These are phyloP conservation scores for Tetheella fluctuosa DNA, from an alignment of 2,888 invertebrate genomes.

Conservation along the genomic window DNA sequence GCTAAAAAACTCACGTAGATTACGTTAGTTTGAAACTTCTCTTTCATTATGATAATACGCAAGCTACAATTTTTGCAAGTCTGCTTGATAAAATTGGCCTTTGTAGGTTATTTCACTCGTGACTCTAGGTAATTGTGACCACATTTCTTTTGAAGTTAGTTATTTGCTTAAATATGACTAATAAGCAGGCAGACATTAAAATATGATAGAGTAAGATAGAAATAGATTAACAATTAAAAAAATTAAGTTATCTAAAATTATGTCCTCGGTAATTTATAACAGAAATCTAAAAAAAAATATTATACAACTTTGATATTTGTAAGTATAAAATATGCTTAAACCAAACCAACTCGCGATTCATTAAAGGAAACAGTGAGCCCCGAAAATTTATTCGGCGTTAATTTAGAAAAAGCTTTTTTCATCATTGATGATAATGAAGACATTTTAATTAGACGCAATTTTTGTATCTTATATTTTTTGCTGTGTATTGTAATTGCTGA, in stretches of 20 bases:
- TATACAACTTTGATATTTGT: no score
- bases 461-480: no score
- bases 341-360: neutral
- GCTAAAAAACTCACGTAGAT: slow-evolving; percentile 8
- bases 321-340: neutral
- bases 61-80: slow-evolving; percentile 10
- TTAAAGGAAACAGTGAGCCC: neutral
- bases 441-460: no score
- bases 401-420: no score
- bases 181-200: neutral
- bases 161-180: neutral
- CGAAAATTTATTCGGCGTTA: neutral
- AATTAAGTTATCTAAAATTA: no score
- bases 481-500: no score
- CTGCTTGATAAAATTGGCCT: slow-evolving; percentile 8
- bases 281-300: no score
- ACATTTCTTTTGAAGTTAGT: slow-evolving; percentile 1
- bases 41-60: slow-evolving; percentile 16
- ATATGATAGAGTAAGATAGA: neutral
- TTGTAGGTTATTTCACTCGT: neutral
- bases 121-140: neutral
- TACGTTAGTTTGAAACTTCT: slow-evolving; percentile 4
- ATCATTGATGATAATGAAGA: no score
- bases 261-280: no score
- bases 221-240: no score